A percentile compares a stretch with the other conserved stretches of the same genome.
Conservation (phyloP, 1,140 invertebrate genomes). For the Drosophila saltans region DNA sequence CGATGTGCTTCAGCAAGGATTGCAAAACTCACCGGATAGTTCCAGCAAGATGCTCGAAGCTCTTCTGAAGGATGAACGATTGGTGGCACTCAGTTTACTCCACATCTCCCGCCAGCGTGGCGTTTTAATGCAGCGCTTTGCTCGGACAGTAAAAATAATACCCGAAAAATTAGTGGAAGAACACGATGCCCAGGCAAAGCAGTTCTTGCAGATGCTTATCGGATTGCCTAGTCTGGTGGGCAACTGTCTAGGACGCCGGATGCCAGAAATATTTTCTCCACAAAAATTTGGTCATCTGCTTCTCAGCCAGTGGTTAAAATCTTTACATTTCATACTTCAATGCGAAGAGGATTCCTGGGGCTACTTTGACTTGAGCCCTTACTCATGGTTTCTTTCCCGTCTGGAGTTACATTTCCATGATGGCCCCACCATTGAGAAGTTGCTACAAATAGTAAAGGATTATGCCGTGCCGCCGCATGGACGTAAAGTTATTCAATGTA, state of each 20-base stretch:
- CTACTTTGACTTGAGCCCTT: conserved; percentile 83
- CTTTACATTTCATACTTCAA: conserved; percentile 85
- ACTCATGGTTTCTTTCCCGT: conserved; percentile 86
- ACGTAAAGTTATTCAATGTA: conserved; percentile 61
- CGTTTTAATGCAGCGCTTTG: conserved; percentile 49
- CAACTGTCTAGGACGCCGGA: conserved; percentile 85
- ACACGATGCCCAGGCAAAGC: conserved; percentile 65
- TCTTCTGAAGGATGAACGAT: conserved; percentile 57
- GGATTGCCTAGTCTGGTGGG: conserved; percentile 88
- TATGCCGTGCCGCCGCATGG: conserved; percentile 38
- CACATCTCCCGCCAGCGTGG: conserved; percentile 55
- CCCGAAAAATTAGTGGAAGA: conserved; percentile 58
- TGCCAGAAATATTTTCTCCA: conserved; percentile 85
- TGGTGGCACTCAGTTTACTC: conserved; percentile 58
- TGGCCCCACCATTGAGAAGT: conserved; percentile 37
- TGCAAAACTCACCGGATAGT: conserved; percentile 34
- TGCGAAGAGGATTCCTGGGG: conserved; percentile 56
- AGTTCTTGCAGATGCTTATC: conserved; percentile 86
- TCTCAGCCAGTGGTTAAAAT: conserved; percentile 85
- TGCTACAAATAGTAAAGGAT: conserved; percentile 83
- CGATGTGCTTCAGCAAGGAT: conserved; percentile 45
- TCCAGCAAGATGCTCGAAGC: conserved; percentile 29
- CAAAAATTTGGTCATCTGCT: conserved; percentile 86
- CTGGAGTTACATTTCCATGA: conserved; percentile 84
- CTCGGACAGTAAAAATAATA: conserved; percentile 51